Percentiles rank a stretch among this genome's conserved stretches.
These are phyloP conservation scores for Anorthoa munda DNA, from an alignment of 2,888 invertebrate genomes.

Conservation along the genomic window DNA sequence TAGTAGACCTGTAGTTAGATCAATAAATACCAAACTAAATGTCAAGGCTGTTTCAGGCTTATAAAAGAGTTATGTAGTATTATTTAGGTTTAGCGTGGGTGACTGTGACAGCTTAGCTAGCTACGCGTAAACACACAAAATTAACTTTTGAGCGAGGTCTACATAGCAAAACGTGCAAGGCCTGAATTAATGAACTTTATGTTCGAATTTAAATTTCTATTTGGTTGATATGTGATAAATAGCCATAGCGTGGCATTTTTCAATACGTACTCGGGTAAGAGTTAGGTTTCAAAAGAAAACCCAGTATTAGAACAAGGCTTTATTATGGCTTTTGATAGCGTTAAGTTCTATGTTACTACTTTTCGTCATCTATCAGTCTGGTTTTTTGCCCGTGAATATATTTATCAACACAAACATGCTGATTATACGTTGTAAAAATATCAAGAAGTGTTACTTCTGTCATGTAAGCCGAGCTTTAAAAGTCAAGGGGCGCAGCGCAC, in stretches of 20 bases:
- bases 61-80: conserved; percentile 39
- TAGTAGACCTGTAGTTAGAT: conserved; percentile 35
- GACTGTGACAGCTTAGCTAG: neutral
- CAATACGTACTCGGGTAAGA: too few relatives aligned
- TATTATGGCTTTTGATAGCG: too few relatives aligned
- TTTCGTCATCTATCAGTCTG: too few relatives aligned
- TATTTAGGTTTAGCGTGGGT: conserved; percentile 46
- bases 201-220: too few relatives aligned
- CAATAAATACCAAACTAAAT: conserved; percentile 65
- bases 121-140: neutral
- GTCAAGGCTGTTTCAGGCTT: conserved; percentile 56
- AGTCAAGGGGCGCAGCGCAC: conserved; percentile 72
- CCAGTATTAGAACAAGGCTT: too few relatives aligned
- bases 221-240: too few relatives aligned
- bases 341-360: too few relatives aligned
- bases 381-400: too few relatives aligned
- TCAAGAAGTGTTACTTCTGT: neutral
- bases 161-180: neutral
- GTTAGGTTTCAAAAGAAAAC: too few relatives aligned
- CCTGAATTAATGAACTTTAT: neutral
- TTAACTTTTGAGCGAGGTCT: neutral
- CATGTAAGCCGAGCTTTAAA: conserved; percentile 16
- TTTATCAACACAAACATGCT: too few relatives aligned
- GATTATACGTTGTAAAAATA: too few relatives aligned
- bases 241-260: too few relatives aligned